phyloP scores from a whole-genome alignment of 2,888 invertebrate genomes.

The Merodon equestris region DNA sequence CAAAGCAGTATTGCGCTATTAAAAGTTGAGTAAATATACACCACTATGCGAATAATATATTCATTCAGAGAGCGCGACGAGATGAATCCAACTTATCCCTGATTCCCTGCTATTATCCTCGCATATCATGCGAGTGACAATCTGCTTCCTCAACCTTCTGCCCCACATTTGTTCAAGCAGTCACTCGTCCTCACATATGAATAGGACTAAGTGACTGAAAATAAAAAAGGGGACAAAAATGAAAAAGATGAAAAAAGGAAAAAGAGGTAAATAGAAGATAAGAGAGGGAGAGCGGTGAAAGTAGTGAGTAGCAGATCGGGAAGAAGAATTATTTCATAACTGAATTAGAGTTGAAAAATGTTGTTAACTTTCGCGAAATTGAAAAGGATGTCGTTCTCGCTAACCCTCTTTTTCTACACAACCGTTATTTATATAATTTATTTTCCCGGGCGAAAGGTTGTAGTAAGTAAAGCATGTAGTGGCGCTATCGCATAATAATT shows the following conservation, averaged over 20 bases:
- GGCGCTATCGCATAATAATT: constrained; percentile 54
- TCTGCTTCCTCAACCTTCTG: constrained; percentile 18
- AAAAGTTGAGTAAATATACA: constrained; percentile 11
- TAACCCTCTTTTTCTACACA: neutral
- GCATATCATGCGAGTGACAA: constrained; percentile 59
- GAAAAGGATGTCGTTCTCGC: constrained; percentile 59
- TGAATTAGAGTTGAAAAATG: constrained; percentile 68
- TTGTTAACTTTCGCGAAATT: constrained; percentile 65
- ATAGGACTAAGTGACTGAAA: constrained; percentile 38
- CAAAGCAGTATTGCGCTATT: too few relatives aligned
- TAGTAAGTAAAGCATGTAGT: too few relatives aligned
- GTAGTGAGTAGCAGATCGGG: constrained; percentile 12
- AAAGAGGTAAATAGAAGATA: neutral
- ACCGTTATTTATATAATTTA: constrained; percentile 24
- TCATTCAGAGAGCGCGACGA: constrained; percentile 57
- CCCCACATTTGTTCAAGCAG: constrained; percentile 5
- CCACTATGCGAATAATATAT: constrained; percentile 44
- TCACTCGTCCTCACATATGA: neutral
- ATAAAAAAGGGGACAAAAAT: constrained; percentile 6
- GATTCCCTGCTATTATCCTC: constrained; percentile 64
- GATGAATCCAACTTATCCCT: constrained; percentile 65
- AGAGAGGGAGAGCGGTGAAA: neutral
- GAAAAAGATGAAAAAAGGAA: too few relatives aligned
- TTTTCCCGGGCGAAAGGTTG: too few relatives aligned
- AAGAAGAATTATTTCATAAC: constrained; percentile 63